A percentile compares a stretch with the other conserved stretches of the same genome.
phyloP scores from a whole-genome alignment of 2,113 vertebrate genomes.

The Pterocles burchelli region DNA sequence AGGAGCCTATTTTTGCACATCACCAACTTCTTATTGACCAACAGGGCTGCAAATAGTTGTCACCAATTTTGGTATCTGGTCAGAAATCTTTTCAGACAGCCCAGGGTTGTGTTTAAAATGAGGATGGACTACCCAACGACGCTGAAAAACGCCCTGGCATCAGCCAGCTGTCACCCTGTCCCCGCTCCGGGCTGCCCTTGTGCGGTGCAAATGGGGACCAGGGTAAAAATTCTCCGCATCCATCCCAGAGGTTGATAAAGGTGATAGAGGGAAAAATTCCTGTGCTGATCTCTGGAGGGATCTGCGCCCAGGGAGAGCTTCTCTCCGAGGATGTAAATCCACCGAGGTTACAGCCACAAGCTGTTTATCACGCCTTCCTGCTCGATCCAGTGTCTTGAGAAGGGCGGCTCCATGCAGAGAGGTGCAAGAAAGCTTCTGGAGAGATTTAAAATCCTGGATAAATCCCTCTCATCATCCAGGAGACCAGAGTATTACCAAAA shows the following conservation, averaged over 20 bases:
- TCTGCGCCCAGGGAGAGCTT: background rate
- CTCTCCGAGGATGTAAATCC: background rate
- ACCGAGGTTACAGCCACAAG: background rate
- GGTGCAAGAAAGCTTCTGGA: background rate
- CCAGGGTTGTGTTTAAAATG: background rate
- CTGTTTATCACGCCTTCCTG: background rate
- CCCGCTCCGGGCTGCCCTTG: background rate
- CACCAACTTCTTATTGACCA: background rate
- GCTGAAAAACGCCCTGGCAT: rapidly evolving
- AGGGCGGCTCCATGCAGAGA: background rate
- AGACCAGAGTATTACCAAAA: background rate
- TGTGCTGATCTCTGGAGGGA: background rate
- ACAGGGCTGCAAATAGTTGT: background rate
- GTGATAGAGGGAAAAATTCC: background rate
- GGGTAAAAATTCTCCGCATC: background rate
- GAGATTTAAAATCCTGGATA: background rate
- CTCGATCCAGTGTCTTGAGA: background rate
- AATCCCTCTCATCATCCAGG: background rate
- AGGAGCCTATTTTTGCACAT: background rate
- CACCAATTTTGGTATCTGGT: background rate
- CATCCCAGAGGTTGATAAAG: background rate
- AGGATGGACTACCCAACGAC: rapidly evolving
- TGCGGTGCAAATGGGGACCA: rapidly evolving
- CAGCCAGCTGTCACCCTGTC: background rate
- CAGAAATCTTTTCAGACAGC: background rate